A percentile compares a stretch with the other conserved stretches of the same genome.
Evolutionary conservation across 2,113 vertebrate genomes (phyloP).

Genomic region (Paracanthobrama guichenoti): DNA sequence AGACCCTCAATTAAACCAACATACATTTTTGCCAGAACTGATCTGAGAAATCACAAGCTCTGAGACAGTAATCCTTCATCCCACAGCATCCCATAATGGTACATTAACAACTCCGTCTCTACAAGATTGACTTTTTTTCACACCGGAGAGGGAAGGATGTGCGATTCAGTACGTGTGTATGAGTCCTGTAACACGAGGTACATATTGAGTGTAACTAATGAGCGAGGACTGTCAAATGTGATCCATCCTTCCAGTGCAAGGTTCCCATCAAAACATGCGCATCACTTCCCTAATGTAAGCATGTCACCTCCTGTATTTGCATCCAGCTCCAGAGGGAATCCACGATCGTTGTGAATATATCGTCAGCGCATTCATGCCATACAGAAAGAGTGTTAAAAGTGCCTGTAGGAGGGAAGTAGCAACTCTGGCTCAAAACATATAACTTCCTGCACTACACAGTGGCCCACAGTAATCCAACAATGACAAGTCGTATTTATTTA

Average conservation of each 20-base stretch:
- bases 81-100: neutral
- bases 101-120: neutral
- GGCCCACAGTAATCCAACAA: neutral
- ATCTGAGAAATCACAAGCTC: constrained; percentile 21
- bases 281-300: constrained; percentile 22
- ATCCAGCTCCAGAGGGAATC: neutral
- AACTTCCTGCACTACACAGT: neutral
- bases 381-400: neutral
- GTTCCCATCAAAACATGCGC: constrained; percentile 17
- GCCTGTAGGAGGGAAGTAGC: neutral
- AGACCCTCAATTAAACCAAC: constrained; percentile 23
- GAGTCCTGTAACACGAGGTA: neutral
- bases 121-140: neutral
- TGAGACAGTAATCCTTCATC: constrained; percentile 17
- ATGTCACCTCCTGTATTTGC: constrained; percentile 33
- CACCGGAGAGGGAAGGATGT: neutral
- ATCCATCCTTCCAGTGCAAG: constrained; percentile 12
- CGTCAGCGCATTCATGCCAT: neutral
- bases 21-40: constrained; percentile 24
- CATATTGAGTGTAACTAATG: constrained; percentile 15
- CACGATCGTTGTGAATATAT: neutral
- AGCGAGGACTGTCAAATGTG: constrained; percentile 16
- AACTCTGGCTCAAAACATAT: neutral
- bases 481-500: neutral
- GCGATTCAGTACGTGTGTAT: neutral